Conservation (phyloP, 2,888 invertebrate genomes). For the Catocala fraxini region DNA sequence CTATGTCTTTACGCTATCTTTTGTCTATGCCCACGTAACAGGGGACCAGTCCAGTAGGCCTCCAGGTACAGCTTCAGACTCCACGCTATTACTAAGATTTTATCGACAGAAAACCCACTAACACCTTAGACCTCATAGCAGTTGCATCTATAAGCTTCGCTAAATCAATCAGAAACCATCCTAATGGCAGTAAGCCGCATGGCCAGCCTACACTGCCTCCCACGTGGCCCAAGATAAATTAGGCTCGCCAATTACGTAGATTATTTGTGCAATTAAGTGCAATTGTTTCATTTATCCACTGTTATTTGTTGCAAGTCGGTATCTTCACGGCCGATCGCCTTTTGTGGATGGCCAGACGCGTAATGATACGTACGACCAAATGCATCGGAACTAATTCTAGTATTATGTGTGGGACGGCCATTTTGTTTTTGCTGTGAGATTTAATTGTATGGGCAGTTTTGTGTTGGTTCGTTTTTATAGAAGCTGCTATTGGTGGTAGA, state of each 20-base stretch:
- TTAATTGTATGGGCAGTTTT: background rate
- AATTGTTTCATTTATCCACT: constrained; percentile 54
- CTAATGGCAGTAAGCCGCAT: constrained; percentile 16
- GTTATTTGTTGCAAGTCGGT: constrained; percentile 41
- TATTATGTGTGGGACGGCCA: constrained; percentile 12
- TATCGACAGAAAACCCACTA: too few species aligned
- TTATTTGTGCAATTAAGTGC: constrained; percentile 68
- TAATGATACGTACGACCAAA: constrained; percentile 15
- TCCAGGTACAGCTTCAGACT: too few species aligned
- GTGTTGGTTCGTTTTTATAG: background rate
- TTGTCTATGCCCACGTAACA: too few species aligned
- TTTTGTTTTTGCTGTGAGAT: constrained; percentile 5
- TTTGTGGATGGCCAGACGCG: constrained; percentile 31
- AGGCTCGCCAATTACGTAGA: constrained; percentile 62
- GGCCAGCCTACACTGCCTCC: constrained; percentile 37
- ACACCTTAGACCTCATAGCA: too few species aligned
- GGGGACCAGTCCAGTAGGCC: too few species aligned
- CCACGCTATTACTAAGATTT: too few species aligned
- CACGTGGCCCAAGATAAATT: constrained; percentile 52
- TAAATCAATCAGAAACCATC: background rate
- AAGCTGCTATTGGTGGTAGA: too few species aligned
- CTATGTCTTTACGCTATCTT: too few species aligned
- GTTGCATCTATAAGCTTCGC: too few species aligned
- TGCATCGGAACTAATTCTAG: constrained; percentile 10
- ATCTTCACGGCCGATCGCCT: constrained; percentile 35